phyloP scores from a whole-genome alignment of 2,113 vertebrate genomes.

The Pseudonaja textilis region DNA sequence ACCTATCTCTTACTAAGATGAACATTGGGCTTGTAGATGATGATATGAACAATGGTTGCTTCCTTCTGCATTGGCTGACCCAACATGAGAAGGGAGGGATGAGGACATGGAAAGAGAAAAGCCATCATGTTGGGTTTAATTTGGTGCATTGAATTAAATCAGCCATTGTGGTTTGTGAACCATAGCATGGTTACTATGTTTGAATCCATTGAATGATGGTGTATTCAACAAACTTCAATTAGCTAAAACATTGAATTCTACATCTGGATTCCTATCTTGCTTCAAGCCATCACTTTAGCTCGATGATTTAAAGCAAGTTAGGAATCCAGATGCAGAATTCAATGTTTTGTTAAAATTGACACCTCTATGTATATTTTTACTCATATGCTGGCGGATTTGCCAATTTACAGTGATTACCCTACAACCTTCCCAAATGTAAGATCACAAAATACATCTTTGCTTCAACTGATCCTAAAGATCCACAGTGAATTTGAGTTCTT shows the following conservation, averaged over 20 bases:
- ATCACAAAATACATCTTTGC: background rate
- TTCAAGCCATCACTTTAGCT: background rate
- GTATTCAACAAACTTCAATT: background rate
- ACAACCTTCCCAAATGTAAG: background rate
- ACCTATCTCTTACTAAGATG: background rate
- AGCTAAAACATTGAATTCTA: background rate
- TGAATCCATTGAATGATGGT: background rate
- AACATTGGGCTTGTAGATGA: background rate
- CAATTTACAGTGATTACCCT: background rate
- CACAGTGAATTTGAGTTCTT: background rate
- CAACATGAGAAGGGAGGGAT: background rate
- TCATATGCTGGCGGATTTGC: too few species aligned
- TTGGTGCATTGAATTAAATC: background rate
- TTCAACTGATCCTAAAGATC: background rate
- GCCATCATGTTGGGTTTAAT: background rate
- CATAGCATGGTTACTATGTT: background rate
- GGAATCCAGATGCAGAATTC: background rate
- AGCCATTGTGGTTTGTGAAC: background rate
- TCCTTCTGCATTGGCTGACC: background rate
- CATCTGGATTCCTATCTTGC: background rate
- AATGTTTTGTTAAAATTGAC: background rate
- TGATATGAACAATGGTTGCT: accelerated
- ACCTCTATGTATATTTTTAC: background rate
- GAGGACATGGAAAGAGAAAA: background rate
- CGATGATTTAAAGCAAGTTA: background rate